Base-by-base conservation (phyloP, 2,888 invertebrate genomes). In the Troides helena region DNA sequence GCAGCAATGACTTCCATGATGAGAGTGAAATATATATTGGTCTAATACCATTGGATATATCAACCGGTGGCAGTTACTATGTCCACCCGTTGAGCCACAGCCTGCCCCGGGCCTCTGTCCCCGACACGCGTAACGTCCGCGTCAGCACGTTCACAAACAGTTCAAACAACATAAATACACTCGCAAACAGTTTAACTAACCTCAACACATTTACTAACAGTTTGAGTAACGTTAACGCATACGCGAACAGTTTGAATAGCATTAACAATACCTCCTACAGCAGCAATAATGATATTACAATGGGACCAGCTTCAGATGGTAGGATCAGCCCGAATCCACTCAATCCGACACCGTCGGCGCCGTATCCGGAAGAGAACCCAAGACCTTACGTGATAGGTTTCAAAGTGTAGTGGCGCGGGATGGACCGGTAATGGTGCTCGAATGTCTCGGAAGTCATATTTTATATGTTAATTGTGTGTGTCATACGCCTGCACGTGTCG, bases 21-120 rank as follows among this genome's bases (percentile, higher is more conserved):
- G 85, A 87, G 66, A 72, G 80, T 0, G 85, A 88, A 62, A 77
- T 90, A 25, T 81, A 80, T 58, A 74, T 90, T n/a, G 90, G 90
- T 0, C 71, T 87, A 12, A 73, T 87, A 1, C 88, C 89, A 0
- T 53, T 86, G 1, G 68, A 63, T 1, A 68, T 68, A 23, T 46
- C 68, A 36, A 63, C 63, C 6, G 62, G 74, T 0, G 72, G 74
- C 0, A 76, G 74, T 0, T 70, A 71, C 0, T 87, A 85, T 71
- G 65, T 71, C 2, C 88, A 88, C 65, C 88, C 89, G 0, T 69
- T 88, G 72, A 75, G 80, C 0, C 75, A 82, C 39, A 76, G 77
- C 60, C 74, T 89, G 2, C 89, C 90, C 0, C n/a, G 36, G 14
- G 64, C 59, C 25, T 62, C 63, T 30, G 46, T 64, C 10, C 64